Percentiles rank a stretch among this genome's conserved stretches.
Conservation (phyloP, 2,797 vertebrate genomes). For the Falco peregrinus region DNA sequence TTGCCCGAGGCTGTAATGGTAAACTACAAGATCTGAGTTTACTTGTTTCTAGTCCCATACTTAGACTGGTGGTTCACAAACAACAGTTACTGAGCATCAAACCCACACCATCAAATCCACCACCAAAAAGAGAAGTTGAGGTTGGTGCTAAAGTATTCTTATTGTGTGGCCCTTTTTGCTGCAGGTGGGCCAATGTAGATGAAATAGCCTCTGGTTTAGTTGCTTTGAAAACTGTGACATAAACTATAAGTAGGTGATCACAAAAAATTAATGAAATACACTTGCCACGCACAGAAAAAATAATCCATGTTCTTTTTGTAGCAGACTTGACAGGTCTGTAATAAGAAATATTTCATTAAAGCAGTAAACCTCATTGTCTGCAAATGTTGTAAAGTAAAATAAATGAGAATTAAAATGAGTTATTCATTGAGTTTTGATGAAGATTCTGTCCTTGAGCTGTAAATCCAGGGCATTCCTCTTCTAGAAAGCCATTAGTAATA, state of each 20-base stretch:
- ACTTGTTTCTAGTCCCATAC: neutral
- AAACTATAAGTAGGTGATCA: neutral
- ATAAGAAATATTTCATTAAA: conserved; percentile 1
- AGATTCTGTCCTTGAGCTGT: neutral
- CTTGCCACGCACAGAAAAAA: neutral
- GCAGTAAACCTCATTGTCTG: neutral
- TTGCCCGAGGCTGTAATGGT: neutral
- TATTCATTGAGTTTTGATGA: conserved; percentile 32
- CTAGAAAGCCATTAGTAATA: neutral
- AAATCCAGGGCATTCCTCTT: neutral
- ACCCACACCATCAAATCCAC: neutral
- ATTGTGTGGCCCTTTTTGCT: neutral
- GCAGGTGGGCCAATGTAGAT: neutral
- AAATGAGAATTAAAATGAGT: conserved; percentile 38
- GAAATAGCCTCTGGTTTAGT: neutral
- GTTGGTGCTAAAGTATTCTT: neutral
- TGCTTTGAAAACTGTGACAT: neutral
- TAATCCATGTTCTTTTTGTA: neutral
- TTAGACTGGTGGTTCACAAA: neutral
- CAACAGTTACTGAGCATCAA: neutral
- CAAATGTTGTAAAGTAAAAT: conserved; percentile 25
- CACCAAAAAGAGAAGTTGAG: neutral
- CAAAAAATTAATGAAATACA: neutral
- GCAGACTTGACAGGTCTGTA: neutral
- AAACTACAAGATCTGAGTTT: neutral